Evolutionary conservation across 2,888 invertebrate genomes (phyloP), one percentile per base, ranked within the genome.

Genomic region (Anthrax anthrax): DNA sequence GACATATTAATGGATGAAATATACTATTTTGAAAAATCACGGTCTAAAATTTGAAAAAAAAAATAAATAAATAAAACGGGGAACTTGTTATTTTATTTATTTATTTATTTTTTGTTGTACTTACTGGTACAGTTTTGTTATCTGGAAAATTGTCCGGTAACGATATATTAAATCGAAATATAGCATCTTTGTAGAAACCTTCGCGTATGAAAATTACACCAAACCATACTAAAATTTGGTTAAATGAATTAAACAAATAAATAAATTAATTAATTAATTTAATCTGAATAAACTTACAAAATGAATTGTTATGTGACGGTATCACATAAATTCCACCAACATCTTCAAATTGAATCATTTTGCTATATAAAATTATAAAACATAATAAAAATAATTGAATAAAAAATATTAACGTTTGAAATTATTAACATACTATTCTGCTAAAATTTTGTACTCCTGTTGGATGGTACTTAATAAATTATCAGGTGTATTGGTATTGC

Each of bases 311-410:
- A 60, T 81, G 81, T 41, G 94, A 90, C 47, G 95, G 95, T 66
- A 95, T 88, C 17, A 92, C 87, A 70, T 94, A 95, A 49, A 94
- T 77, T 43, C 94, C 92, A 58, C 82, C 81, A 54, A 91, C 70
- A 63, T 85, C 84, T 69, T 92, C 88, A 44, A 81, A 83, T 61
- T 83, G 81, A 53, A 90, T 69, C 77, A 86, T 82, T 65, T 88
- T 83, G 65, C 89, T 90, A 64, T 54, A 79, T 78, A 32, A 32
- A 32, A 32, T 1, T 12, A 36, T 14, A 1, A 16, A 36, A 34
- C 13, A 9, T 34, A 9, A 34, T 12, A 14, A 9, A 34, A 34
- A 8, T 34, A 34, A 34, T 14, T 12, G 34, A 29, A 39, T 44
- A 27, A 41, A 49, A 42, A 4, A 39, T 23, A 46, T 37, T 18